Base-by-base conservation (phyloP, 2,888 invertebrate genomes). In the Drosophila histrio region DNA sequence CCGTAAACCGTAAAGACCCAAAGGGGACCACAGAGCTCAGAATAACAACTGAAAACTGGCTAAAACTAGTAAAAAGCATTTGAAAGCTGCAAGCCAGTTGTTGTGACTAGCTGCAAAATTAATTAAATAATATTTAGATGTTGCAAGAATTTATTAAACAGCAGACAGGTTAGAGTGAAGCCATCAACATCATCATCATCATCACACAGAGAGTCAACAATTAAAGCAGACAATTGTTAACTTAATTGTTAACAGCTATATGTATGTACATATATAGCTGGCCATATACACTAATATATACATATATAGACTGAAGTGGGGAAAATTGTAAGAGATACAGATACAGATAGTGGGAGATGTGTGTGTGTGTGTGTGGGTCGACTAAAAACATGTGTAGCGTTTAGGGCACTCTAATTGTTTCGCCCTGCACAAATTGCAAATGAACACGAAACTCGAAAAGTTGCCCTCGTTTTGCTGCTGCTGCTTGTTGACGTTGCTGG, bases 391-490 rank as follows among this genome's bases (percentile, higher is more conserved):
- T 77, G 70, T 81, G 73, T 66, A 66, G 21, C 76, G 72, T 70
- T 81, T 76, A 69, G 75, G 41, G 71, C 60, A 61, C 76, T 79
- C 77, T 83, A 87, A 87, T 85, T 87, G 83, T 85, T 85, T 81
- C 63, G 61, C 62, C 58, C 60, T 39, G 71, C 87, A 74, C 81
- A 88, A 88, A 83, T 83, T 83, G 83, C 83, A 87, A 85, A 87
- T 79, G 86, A 87, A 82, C 88, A 83, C 87, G 82, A 87, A 81
- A 73, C 69, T 79, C 54, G 44, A 78, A 82, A 87, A 85, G 72
- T 77, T 76, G 69, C 67, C 72, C 68, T 59, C 62, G 44, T 63
- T 64, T 43, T 41, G 36, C 11, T 11, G 8, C 8, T 34, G 41
- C 36, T 53, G 38, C 28, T 56, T 56, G 24, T 39, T 26, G 47